phyloP scores from a whole-genome alignment of 1,140 invertebrate genomes.

The Zaprionus camerounensis region DNA sequence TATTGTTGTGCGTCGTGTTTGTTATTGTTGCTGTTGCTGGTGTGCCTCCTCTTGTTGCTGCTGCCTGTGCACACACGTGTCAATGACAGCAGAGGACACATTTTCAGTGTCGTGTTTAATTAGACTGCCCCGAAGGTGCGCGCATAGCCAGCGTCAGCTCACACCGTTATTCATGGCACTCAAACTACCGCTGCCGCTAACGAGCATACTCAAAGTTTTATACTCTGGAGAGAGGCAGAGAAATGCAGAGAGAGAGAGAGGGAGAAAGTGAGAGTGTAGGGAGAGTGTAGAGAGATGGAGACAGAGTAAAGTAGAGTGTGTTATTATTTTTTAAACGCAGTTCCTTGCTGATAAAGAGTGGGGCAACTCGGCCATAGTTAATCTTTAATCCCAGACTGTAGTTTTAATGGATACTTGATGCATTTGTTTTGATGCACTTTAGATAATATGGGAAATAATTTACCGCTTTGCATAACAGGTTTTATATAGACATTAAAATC shows the following conservation, averaged over 20 bases:
- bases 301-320: not conserved
- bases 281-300: not conserved
- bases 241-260: not conserved
- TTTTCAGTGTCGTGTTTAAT: constrained; percentile 80
- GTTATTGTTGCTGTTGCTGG: constrained; percentile 36
- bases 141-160: constrained; percentile 33
- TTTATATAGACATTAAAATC: not conserved
- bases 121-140: constrained; percentile 74
- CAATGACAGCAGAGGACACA: constrained; percentile 72
- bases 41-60: constrained; percentile 16
- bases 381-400: not conserved
- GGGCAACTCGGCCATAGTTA: not conserved
- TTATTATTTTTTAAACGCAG: not conserved
- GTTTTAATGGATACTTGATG: not conserved
- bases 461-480: not conserved
- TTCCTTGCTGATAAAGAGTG: not conserved
- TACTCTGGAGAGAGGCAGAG: constrained; percentile 8
- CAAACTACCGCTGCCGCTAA: constrained; percentile 1
- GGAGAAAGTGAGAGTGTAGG: not conserved
- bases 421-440: not conserved
- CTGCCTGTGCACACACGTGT: constrained; percentile 68
- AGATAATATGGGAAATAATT: not conserved
- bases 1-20: constrained; percentile 49
- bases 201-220: constrained; percentile 11
- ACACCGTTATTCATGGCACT: constrained; percentile 38